phyloP scores from a whole-genome alignment of 2,888 invertebrate species.

The Halocaridina rubra region DNA sequence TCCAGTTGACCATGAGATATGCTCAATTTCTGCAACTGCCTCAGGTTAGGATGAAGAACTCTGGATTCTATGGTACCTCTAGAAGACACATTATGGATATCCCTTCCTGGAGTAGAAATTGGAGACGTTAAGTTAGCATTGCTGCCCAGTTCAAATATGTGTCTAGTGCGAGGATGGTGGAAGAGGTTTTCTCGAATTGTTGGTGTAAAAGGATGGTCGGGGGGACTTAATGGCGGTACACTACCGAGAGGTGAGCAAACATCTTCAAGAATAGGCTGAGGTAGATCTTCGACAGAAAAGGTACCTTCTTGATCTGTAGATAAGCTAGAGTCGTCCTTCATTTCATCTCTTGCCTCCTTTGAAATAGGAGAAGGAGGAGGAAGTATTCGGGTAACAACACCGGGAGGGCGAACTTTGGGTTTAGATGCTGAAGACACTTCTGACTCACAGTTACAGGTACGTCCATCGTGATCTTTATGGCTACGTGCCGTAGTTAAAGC shows the following conservation, averaged over 20 bases:
- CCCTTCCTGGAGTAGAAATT: constrained; percentile 9
- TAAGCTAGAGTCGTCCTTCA: background rate
- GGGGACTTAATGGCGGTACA: constrained; percentile 55
- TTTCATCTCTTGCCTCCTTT: background rate
- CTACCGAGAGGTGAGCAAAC: constrained; percentile 50
- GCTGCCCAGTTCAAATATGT: background rate
- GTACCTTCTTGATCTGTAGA: background rate
- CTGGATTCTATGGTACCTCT: background rate
- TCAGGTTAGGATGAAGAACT: background rate
- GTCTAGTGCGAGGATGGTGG: constrained; percentile 14
- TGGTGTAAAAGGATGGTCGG: constrained; percentile 11
- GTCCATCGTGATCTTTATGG: constrained; percentile 7
- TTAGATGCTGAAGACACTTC: background rate
- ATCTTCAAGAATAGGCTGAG: constrained; percentile 46
- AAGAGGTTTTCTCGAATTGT: constrained; percentile 15
- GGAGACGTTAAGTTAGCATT: background rate
- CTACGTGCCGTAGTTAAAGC: constrained; percentile 25
- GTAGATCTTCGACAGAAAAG: constrained; percentile 51
- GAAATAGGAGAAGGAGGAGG: background rate
- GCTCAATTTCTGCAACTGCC: constrained; percentile 34
- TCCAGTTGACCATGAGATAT: constrained; percentile 39
- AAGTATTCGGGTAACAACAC: constrained; percentile 17
- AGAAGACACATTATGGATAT: background rate
- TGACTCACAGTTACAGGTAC: background rate
- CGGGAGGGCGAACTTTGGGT: background rate